Evolutionary conservation across 2,797 vertebrate genomes (phyloP).

Genomic region (Falco biarmicus): DNA sequence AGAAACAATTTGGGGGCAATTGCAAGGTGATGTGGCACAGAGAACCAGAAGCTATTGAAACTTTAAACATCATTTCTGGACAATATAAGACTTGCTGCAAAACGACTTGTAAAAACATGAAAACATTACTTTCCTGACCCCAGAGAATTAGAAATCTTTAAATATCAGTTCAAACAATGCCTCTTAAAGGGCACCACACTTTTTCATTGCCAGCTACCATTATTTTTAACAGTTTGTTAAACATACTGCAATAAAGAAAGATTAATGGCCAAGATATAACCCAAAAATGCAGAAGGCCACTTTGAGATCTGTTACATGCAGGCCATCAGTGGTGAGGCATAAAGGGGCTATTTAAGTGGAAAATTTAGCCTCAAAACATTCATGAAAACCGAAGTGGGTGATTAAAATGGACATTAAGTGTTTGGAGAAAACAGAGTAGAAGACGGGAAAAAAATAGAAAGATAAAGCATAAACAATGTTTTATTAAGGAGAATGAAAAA

Average conservation of each 20-base stretch:
- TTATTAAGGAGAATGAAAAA: neutral
- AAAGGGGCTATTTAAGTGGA: neutral
- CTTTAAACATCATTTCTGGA: conserved; percentile 84
- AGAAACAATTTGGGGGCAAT: conserved; percentile 85
- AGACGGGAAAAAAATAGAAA: neutral
- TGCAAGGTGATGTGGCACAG: conserved; percentile 85
- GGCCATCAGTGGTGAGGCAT: neutral
- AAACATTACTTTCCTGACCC: conserved; percentile 72
- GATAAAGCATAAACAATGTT: neutral
- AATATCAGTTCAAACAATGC: conserved; percentile 67
- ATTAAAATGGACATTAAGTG: neutral
- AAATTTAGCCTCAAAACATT: neutral
- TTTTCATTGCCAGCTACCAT: conserved; percentile 66
- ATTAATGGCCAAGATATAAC: conserved; percentile 57
- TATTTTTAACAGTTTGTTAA: conserved; percentile 67
- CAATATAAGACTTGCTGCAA: conserved; percentile 81
- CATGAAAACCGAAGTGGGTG: neutral
- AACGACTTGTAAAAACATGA: conserved; percentile 79
- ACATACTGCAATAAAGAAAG: conserved; percentile 43
- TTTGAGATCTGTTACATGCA: neutral
- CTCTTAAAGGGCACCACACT: conserved; percentile 70
- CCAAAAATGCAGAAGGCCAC: neutral
- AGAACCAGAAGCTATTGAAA: conserved; percentile 85
- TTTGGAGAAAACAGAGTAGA: neutral
- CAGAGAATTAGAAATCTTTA: conserved; percentile 74